Percentiles rank a stretch among this genome's conserved stretches.
phyloP scores from a whole-genome alignment of 2,888 invertebrate species.

The Scrobipalpa costella region DNA sequence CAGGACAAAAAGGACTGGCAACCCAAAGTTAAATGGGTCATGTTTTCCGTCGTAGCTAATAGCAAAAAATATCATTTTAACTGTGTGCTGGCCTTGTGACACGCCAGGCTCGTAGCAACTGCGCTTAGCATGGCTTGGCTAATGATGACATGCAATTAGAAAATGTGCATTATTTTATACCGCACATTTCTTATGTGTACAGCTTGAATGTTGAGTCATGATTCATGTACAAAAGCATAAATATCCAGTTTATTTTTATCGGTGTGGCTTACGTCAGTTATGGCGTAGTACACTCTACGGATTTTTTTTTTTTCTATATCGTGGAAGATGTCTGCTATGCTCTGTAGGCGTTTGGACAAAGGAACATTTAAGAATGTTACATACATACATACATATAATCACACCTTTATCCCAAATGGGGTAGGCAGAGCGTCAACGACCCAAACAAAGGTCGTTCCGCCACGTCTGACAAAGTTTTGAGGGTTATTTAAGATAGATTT shows the following conservation, averaged over 20 bases:
- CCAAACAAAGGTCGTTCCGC: too few relatives aligned
- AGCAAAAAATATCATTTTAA: conserved; percentile 53
- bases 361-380: too few relatives aligned
- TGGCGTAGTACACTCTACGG: neutral
- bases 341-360: too few relatives aligned
- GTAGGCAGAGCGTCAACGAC: too few relatives aligned
- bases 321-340: too few relatives aligned
- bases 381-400: too few relatives aligned
- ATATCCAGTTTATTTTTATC: neutral
- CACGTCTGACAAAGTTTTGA: too few relatives aligned
- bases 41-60: conserved; percentile 59
- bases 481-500: too few relatives aligned
- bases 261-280: neutral
- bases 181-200: neutral
- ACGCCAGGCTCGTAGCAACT: conserved; percentile 45
- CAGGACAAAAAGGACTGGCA: neutral
- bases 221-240: neutral
- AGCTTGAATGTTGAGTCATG: neutral
- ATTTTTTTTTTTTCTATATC: neutral
- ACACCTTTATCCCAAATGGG: too few relatives aligned
- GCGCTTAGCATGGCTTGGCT: conserved; percentile 36
- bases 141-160: conserved; percentile 30
- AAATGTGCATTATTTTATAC: conserved; percentile 11
- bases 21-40: conserved; percentile 60
- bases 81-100: conserved; percentile 56